Evolutionary conservation across 1,140 invertebrate genomes (phyloP).

Genomic region (Zaprionus tsacasi): DNA sequence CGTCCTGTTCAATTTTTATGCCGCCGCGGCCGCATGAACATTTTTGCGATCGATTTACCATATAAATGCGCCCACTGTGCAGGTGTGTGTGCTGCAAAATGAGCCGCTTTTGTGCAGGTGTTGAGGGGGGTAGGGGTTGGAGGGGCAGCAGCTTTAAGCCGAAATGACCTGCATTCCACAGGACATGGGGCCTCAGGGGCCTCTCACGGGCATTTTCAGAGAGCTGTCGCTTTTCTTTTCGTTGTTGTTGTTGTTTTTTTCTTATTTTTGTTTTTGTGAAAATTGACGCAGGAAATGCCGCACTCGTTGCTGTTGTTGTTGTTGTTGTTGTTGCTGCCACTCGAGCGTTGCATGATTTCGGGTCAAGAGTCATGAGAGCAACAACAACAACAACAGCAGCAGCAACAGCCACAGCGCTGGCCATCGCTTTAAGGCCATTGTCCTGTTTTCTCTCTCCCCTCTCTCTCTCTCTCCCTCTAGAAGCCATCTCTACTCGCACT

Average conservation of each 20-base stretch:
- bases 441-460: not conserved
- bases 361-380: slow-evolving; percentile 61
- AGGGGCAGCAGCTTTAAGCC: not conserved
- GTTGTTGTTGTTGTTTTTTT: slow-evolving; percentile 26
- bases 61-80: not conserved
- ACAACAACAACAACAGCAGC: slow-evolving; percentile 31
- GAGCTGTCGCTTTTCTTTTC: not conserved
- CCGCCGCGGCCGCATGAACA: slow-evolving; percentile 30
- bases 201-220: slow-evolving; percentile 20
- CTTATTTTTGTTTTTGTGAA: slow-evolving; percentile 45
- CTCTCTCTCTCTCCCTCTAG: slow-evolving; percentile 30
- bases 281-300: slow-evolving; percentile 77
- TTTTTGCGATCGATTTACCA: slow-evolving; percentile 57
- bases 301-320: slow-evolving; percentile 30
- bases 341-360: slow-evolving; percentile 70
- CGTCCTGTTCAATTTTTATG: slow-evolving; percentile 65
- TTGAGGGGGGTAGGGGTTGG: not conserved
- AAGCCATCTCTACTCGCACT: slow-evolving; percentile 21
- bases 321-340: slow-evolving; percentile 1
- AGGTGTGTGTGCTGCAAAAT: slow-evolving; percentile 25
- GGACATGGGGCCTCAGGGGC: not conserved
- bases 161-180: slow-evolving; percentile 59
- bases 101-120: slow-evolving; percentile 22
- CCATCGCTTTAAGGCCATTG: slow-evolving; percentile 35
- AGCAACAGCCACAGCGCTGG: slow-evolving; percentile 24